A percentile compares a stretch with the other conserved stretches of the same genome.
These are phyloP conservation scores for Siderastrea radians DNA, from an alignment of 92 coral and sea anemone species.

Conservation along the genomic window DNA sequence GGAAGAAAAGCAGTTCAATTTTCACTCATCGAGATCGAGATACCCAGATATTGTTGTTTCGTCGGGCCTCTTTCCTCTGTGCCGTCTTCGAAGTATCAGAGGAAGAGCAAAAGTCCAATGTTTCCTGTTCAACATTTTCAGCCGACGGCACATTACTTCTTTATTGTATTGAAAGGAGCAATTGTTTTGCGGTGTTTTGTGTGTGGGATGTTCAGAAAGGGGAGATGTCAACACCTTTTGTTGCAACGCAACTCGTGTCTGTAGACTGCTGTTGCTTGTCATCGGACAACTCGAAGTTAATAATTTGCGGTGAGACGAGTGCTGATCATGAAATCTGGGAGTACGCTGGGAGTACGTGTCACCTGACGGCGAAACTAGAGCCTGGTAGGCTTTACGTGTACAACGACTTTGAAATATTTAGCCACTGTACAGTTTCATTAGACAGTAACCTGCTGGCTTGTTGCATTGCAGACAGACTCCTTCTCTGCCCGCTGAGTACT, in stretches of 20 bases:
- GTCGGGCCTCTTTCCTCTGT: too few relatives aligned
- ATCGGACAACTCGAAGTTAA: neutral
- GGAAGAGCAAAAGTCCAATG: neutral
- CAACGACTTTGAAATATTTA: neutral
- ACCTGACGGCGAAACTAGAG: neutral
- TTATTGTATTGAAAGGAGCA: neutral
- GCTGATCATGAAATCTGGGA: constrained; percentile 1
- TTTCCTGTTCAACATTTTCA: neutral
- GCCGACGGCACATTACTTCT: constrained; percentile 3
- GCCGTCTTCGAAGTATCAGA: neutral
- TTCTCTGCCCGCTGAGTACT: neutral
- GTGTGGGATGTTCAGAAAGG: neutral
- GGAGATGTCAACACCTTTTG: neutral
- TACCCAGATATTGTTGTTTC: neutral
- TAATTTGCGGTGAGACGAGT: neutral
- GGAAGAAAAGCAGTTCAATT: neutral
- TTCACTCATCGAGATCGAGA: neutral
- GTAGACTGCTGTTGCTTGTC: neutral
- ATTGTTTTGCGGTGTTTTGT: neutral
- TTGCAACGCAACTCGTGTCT: neutral
- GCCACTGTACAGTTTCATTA: constrained; percentile 5
- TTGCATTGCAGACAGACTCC: neutral
- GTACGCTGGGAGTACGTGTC: neutral
- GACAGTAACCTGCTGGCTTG: constrained; percentile 10
- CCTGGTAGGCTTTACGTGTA: neutral